Base-by-base conservation (phyloP, 2,113 vertebrate genomes). In the Notothenia coriiceps region DNA sequence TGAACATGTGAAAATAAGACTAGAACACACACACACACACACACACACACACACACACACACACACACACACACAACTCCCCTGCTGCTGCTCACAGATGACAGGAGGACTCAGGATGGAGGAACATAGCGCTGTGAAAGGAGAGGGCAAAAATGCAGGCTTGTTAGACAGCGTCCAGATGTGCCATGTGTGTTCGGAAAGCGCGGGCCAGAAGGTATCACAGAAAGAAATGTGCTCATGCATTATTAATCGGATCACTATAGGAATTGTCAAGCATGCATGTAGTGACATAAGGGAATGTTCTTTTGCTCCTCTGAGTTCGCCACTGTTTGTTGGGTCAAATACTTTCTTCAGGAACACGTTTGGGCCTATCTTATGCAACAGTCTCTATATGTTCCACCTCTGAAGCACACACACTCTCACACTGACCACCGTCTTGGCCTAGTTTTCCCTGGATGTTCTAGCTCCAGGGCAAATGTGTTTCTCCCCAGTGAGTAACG, bases 111-210 rank as follows among this genome's bases (percentile, higher is more conserved):
- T 82, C 25, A 0, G 84, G 80, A 77, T 77, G 79, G 87, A 86
- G 71, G 84, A 64, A 84, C 54, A 80, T 33, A 66, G 78, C 29
- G 63, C 55, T 57, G 63, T 59, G 59, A 72, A 74, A 73, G 85
- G 17, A 74, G 71, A 79, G 64, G 73, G 66, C 55, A 70, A 63
- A 77, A 57, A 80, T 60, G 52, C 74, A 70, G 74, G 89, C 84
- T 86, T 92, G 85, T 88, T 85, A 80, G 88, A 92, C 86, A 85
- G 81, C 63, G 70, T 62, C 74, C 83, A 85, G 79, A 90, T 86
- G 85, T 79, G 78, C 64, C 56, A n/a, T 22, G 46, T 62, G 67
- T 70, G 78, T 86, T 79, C 43, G 22, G 43, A 49, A 22, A 25
- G 14, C 3, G 2, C 14, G 17, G 35, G 62, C 70, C 72, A 63